Percentiles rank a stretch among this genome's conserved stretches.
These are phyloP conservation scores for Butorides virescens DNA, from an alignment of 2,113 vertebrate genomes.

Conservation along the genomic window DNA sequence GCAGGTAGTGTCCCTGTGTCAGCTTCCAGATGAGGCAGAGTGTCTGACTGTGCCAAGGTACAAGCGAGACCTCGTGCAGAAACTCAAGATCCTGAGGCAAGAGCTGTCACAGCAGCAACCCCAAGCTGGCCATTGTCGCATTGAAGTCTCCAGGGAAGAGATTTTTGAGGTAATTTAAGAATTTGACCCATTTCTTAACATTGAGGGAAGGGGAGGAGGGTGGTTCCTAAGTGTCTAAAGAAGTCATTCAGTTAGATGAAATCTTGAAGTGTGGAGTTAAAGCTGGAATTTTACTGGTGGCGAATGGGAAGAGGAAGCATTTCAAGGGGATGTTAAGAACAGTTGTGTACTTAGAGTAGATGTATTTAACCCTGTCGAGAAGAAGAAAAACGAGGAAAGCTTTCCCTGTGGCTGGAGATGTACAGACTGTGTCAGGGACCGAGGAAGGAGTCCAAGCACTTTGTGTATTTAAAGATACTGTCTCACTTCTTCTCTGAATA, in stretches of 20 bases:
- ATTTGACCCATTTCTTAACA: background rate
- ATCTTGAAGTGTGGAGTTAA: background rate
- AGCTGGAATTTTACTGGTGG: background rate
- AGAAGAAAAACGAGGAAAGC: background rate
- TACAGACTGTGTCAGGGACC: background rate
- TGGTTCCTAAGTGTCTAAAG: background rate
- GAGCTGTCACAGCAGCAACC: slow-evolving; percentile 97
- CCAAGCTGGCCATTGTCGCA: slow-evolving; percentile 96
- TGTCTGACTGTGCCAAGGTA: slow-evolving; percentile 93
- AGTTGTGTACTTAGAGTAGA: background rate
- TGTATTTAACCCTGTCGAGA: background rate
- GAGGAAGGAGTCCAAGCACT: background rate
- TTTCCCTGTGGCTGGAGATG: background rate
- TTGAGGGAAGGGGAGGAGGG: background rate
- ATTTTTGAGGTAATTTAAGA: slow-evolving; percentile 89
- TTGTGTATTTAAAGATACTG: fast-evolving
- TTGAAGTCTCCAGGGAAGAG: slow-evolving; percentile 97
- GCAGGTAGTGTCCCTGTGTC: slow-evolving; percentile 82
- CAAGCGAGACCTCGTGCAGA: slow-evolving; percentile 97
- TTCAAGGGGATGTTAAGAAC: background rate
- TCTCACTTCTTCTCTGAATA: background rate
- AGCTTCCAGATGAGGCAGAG: slow-evolving; percentile 89
- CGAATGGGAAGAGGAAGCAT: background rate
- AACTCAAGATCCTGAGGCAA: slow-evolving; percentile 95
- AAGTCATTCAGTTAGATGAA: background rate